Evolutionary conservation across 2,797 vertebrate genomes (phyloP), one percentile per base, ranked within the genome.

Genomic region (Graptemys geographica): DNA sequence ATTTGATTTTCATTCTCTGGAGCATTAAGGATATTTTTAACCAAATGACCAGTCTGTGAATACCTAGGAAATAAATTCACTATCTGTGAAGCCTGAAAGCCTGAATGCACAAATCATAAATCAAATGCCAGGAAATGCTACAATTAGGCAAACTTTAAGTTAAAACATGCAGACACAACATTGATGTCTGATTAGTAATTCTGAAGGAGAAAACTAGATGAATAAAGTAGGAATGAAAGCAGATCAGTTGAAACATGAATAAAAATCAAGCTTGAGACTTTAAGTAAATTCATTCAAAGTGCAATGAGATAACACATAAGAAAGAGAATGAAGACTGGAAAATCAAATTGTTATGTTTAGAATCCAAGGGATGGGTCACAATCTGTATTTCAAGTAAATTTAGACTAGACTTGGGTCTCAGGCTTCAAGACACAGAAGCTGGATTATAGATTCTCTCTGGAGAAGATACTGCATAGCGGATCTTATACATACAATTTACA

Each of bases 1-100:
- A 86, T 96, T 96, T 97, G 28, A 10, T 94, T 97, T 97, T 90
- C 80, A 91, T n/a, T 47, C 80, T 95, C 53, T 96, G 51, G 52
- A 88, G 25, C 37, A 90, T 88, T 95, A 87, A 94, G 93, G 31
- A 16, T 82, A 81, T 90, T 96, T 97, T 94, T 74, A 94, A 88
- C 49, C n/a, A 91, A 95, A 88, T 95, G 52, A 90, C 47, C 65
- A 69, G 2, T 92, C 92, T 96, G 23, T 91, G 59, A 93, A 97
- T 94, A 92, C 13, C 19, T 84, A 72, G 33, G 51, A 96, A 97
- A 96, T 90, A 88, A 95, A 94, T 96, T 90, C 83, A 78, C 76
- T 95, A 1, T 79, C 81, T 96, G 8, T 93, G 84, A 96, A 90
- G 28, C 53, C 79, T 90, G 81, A 90, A 96, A 84, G 13, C 93